Percentiles rank a stretch among this genome's conserved stretches.
These are phyloP conservation scores for Meliscaeva auricollis DNA, from an alignment of 2,888 invertebrate species.

Conservation along the genomic window DNA sequence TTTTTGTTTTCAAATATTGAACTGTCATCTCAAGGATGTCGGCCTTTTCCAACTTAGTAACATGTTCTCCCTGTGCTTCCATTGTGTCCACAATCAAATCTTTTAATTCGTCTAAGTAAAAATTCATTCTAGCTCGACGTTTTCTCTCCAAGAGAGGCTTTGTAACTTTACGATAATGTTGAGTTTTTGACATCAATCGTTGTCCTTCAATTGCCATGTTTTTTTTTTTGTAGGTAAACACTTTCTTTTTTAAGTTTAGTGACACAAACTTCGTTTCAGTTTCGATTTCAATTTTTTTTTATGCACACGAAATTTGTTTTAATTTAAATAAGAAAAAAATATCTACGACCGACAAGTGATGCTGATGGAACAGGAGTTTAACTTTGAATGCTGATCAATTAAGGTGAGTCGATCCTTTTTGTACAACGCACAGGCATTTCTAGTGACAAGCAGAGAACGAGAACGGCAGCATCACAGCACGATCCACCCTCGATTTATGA, in stretches of 20 bases:
- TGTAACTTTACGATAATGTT: slow-evolving; percentile 97
- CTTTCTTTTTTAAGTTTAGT: not conserved
- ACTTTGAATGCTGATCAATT: slow-evolving; percentile 82
- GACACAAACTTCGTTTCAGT: too few species aligned
- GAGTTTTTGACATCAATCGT: slow-evolving; percentile 91
- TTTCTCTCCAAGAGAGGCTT: slow-evolving; percentile 96
- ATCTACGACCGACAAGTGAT: slow-evolving; percentile 58
- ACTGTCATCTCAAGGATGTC: slow-evolving; percentile 95
- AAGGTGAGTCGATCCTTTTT: slow-evolving; percentile 82
- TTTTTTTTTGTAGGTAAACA: slow-evolving; percentile 27
- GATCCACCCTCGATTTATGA: slow-evolving; percentile 61
- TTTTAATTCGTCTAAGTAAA: slow-evolving; percentile 95
- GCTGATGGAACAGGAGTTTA: slow-evolving; percentile 82
- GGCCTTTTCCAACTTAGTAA: slow-evolving; percentile 94
- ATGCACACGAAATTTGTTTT: not conserved
- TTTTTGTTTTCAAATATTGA: slow-evolving; percentile 84
- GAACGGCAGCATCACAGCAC: slow-evolving; percentile 43
- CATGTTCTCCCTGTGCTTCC: slow-evolving; percentile 94
- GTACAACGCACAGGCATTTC: slow-evolving; percentile 48
- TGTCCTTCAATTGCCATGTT: slow-evolving; percentile 83
- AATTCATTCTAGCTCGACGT: slow-evolving; percentile 94
- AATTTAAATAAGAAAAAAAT: not conserved
- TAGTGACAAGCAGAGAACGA: slow-evolving; percentile 33
- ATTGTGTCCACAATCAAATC: slow-evolving; percentile 93
- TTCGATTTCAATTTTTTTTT: too few species aligned